These are phyloP conservation scores for Tethya wilhelma DNA, from an alignment of 37 sponge, comb jelly and placozoan species.

Conservation along the genomic window DNA sequence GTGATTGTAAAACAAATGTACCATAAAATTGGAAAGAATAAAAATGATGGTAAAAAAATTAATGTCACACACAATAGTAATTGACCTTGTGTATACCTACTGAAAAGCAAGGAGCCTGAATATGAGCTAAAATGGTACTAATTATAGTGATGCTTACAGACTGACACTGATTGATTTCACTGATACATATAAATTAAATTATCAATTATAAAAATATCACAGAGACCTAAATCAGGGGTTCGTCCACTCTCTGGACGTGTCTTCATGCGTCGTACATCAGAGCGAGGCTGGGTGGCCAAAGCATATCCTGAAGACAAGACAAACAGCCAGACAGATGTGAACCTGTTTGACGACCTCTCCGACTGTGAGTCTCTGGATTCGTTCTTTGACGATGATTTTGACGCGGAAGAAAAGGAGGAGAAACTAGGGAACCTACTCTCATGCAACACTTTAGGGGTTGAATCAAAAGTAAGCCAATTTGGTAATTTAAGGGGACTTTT, in stretches of 20 bases:
- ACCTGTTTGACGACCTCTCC: constrained; percentile 10
- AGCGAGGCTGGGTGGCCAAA: constrained; percentile 73
- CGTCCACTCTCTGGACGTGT: constrained; percentile 79
- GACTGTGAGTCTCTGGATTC: constrained; percentile 47
- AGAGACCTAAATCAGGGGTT: constrained; percentile 54
- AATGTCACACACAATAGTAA: too few species aligned
- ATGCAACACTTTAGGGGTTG: constrained; percentile 64
- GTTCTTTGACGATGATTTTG: constrained; percentile 69
- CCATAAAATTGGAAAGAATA: too few species aligned
- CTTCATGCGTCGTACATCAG: constrained; percentile 44
- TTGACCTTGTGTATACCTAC: too few species aligned
- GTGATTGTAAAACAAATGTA: too few species aligned
- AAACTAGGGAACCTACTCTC: constrained; percentile 57
- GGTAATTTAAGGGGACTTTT: background rate
- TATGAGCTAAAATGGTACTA: too few species aligned
- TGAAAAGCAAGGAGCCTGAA: too few species aligned
- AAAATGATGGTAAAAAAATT: too few species aligned
- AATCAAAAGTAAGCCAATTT: constrained; percentile 46
- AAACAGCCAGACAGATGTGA: background rate
- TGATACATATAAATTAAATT: background rate
- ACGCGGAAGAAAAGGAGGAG: constrained; percentile 24
- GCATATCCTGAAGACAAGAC: constrained; percentile 12
- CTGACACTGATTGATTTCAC: background rate
- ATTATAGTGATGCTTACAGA: background rate
- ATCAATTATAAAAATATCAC: background rate